Base-by-base conservation (phyloP, 2,113 vertebrate species). In the Gallinago undulata region DNA sequence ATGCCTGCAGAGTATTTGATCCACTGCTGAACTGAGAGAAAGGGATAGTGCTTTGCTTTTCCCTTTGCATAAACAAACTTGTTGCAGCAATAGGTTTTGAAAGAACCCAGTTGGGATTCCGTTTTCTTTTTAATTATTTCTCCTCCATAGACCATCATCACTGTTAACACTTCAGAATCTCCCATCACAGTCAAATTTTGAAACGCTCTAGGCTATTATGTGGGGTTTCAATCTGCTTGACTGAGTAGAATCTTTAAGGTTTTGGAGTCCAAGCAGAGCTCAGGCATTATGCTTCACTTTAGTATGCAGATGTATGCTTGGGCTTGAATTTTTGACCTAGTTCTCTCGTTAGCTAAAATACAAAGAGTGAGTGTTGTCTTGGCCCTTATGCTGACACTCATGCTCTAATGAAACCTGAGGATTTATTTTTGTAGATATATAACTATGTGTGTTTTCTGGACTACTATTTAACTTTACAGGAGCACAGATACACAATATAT, bases 81-180 rank as follows among this genome's bases (percentile, higher is more conserved):
- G 43, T 5, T 92, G 76, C 76, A 82, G 66, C 62, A 79, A 13
- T 69, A 81, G 31, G 19, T 69, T 96, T 88, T 94, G 74, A 83
- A 96, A 84, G 77, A 89, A 63, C 37, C 28, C 31, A 2, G 45
- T 63, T 94, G 77, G 74, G 81, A 89, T 92, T 94, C 51, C 27
- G 41, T 94, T 94, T 93, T 60, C 27, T 64, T 82, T 84, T 72
- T 55, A 67, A 75, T 88, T 88, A 51, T 77, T 95, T 90, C 27
- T 93, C 53, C 18, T 95, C 53, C 43, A 51, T 51, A 28, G 66
- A 74, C 80, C 0, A 0, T 93, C 19, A 13, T 84, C 43, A 12
- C 67, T 81, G 76, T 80, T 95, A 93, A 60, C 5, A 4, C 79
- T 84, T 92, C 68, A 37, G 72, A 75, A 72, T 90, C 56, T 93